Conservation (phyloP, 2,888 invertebrate species). For the Rhamphomyia laevipes region DNA sequence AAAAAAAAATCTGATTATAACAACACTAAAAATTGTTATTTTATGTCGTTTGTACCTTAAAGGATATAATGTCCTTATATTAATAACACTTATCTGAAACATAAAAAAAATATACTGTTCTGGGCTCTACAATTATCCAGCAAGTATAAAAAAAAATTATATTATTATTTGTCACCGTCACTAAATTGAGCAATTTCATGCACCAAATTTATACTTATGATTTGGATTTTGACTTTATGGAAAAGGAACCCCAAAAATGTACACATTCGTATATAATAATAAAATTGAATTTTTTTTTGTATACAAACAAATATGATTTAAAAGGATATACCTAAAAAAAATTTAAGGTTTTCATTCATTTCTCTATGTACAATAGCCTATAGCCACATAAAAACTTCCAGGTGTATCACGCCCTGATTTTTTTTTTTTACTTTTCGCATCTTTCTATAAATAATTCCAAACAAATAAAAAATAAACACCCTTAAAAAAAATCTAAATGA, state of each 20-base stretch:
- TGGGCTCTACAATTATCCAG: background rate
- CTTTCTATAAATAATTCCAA: background rate
- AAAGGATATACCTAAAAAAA: background rate
- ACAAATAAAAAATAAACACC: background rate
- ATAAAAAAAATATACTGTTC: no score
- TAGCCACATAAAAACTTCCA: slow-evolving; percentile 11
- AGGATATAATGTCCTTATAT: no score
- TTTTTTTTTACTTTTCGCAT: background rate
- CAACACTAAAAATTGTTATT: no score
- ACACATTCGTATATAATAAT: no score
- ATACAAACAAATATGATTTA: background rate
- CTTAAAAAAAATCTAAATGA: no score
- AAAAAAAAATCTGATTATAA: no score
- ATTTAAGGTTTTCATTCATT: background rate
- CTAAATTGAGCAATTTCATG: slow-evolving; percentile 37
- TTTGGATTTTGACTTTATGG: no score
- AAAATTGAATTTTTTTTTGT: background rate
- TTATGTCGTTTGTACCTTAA: no score
- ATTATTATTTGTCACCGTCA: slow-evolving; percentile 15
- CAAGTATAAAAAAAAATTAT: background rate
- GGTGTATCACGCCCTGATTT: slow-evolving; percentile 16
- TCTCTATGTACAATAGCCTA: slow-evolving; percentile 1
- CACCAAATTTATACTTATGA: slow-evolving; percentile 36
- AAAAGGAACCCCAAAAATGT: no score
- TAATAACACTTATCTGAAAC: no score